A percentile compares a stretch with the other conserved stretches of the same genome.
These are phyloP conservation scores for Threskiornis aethiopicus DNA, from an alignment of 2,797 vertebrate species.

Conservation along the genomic window DNA sequence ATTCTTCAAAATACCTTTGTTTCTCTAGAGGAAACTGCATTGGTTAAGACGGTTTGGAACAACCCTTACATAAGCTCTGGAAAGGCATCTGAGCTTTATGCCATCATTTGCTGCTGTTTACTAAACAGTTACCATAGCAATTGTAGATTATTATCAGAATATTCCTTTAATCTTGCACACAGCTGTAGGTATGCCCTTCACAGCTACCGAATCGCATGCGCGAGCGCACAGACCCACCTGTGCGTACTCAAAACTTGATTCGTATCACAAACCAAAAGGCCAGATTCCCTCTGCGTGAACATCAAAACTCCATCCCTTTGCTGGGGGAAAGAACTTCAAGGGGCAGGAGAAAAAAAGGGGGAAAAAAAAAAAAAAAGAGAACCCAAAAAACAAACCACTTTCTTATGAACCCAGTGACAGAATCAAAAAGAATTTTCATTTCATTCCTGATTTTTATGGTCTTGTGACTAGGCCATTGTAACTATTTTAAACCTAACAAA, in stretches of 20 bases:
- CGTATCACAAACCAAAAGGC: background rate
- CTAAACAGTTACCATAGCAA: conserved; percentile 1
- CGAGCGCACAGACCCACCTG: background rate
- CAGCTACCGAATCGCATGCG: background rate
- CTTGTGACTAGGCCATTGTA: background rate
- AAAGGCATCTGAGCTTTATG: background rate
- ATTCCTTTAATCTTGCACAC: background rate
- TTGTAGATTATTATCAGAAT: conserved; percentile 13
- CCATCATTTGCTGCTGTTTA: conserved; percentile 13
- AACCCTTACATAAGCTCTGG: background rate
- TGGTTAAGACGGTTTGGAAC: background rate
- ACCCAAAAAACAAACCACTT: too few species aligned
- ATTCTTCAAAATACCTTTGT: background rate
- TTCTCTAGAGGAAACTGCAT: background rate
- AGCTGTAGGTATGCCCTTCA: conserved; percentile 24
- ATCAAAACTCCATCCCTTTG: background rate
- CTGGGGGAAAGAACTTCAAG: background rate
- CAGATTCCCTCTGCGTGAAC: background rate
- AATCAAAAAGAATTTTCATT: background rate
- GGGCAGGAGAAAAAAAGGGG: too few species aligned
- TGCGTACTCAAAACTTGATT: background rate
- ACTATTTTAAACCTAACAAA: background rate
- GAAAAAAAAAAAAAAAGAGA: background rate
- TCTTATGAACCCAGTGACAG: background rate
- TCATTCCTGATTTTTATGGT: background rate